A percentile compares a stretch with the other conserved stretches of the same genome.
phyloP scores from a whole-genome alignment of 2,888 invertebrate genomes.

The Drosophila nr. fundita region DNA sequence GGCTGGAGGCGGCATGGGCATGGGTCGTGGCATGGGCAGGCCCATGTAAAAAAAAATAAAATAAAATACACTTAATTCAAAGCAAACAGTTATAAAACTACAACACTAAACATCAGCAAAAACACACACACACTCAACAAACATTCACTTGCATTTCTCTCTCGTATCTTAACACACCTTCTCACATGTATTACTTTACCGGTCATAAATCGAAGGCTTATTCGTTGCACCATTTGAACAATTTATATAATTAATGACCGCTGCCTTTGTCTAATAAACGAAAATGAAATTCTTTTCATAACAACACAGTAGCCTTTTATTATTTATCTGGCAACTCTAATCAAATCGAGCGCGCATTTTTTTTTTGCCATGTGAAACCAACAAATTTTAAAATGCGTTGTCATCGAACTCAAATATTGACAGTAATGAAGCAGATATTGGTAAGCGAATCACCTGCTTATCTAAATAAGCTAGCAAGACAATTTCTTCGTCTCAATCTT shows the following conservation, averaged over 20 bases:
- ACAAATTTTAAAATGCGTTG: background rate
- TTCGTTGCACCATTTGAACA: slow-evolving; percentile 50
- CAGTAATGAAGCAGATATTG: background rate
- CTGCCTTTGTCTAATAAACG: slow-evolving; percentile 62
- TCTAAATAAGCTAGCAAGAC: background rate
- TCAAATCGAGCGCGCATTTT: background rate
- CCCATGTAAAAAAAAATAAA: slow-evolving; percentile 86
- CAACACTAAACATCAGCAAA: slow-evolving; percentile 41
- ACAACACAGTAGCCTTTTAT: slow-evolving; percentile 24
- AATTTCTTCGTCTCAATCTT: background rate
- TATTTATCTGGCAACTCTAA: background rate
- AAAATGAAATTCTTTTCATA: slow-evolving; percentile 49
- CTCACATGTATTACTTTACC: slow-evolving; percentile 61
- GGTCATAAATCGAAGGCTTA: slow-evolving; percentile 52
- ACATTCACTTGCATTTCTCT: slow-evolving; percentile 59
- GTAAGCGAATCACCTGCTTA: background rate
- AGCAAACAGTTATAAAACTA: slow-evolving; percentile 34
- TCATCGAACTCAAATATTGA: background rate
- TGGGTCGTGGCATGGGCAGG: slow-evolving; percentile 91
- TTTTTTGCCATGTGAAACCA: background rate
- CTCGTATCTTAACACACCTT: slow-evolving; percentile 57
- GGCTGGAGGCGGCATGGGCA: slow-evolving; percentile 86
- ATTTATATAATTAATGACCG: slow-evolving; percentile 62
- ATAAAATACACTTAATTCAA: slow-evolving; percentile 22
- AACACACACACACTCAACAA: slow-evolving; percentile 36